Percentiles rank a stretch among this genome's conserved stretches.
These are phyloP conservation scores for Panthera leo DNA, from an alignment of 2,113 vertebrate genomes.

Conservation along the genomic window DNA sequence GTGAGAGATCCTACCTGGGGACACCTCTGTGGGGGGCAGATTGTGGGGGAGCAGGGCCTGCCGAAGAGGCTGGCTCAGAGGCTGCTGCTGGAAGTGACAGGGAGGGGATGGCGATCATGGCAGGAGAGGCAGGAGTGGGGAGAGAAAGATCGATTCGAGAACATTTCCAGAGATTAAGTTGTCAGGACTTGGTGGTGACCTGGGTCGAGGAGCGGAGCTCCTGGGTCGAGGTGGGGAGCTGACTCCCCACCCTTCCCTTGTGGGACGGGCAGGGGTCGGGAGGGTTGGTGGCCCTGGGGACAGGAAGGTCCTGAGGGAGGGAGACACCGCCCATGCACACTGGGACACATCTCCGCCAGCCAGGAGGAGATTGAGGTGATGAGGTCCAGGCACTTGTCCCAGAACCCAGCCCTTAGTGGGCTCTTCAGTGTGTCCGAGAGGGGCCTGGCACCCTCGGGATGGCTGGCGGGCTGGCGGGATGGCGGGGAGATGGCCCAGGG, in stretches of 20 bases:
- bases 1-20: background rate
- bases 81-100: background rate
- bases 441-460: background rate
- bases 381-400: background rate
- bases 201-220: background rate
- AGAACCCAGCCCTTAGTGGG: background rate
- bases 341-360: accelerated
- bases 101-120: accelerated
- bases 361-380: background rate
- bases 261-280: too few species aligned
- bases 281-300: background rate
- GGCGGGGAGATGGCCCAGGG: background rate
- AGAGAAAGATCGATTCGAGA: background rate
- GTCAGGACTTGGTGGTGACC: background rate
- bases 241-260: background rate
- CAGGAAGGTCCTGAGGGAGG: background rate
- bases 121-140: background rate
- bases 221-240: too few species aligned
- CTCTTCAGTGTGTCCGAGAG: accelerated
- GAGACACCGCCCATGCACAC: accelerated
- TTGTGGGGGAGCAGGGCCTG: background rate
- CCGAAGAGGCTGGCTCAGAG: background rate
- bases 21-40: background rate
- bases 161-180: background rate
- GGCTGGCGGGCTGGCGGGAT: background rate